These are phyloP conservation scores for Phainopepla nitens DNA, from an alignment of 2,113 vertebrate species.

Conservation along the genomic window DNA sequence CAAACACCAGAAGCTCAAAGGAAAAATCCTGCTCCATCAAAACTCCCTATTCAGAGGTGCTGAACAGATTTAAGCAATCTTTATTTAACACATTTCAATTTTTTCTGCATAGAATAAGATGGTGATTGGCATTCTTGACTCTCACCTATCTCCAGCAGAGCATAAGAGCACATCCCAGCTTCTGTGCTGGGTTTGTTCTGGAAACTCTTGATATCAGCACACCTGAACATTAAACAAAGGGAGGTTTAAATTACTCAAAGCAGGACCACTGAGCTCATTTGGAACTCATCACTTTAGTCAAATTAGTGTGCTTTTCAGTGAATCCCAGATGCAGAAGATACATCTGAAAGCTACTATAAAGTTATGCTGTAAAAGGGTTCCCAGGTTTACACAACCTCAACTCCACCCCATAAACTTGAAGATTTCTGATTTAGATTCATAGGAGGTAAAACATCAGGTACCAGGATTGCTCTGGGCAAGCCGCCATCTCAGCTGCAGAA, in stretches of 20 bases:
- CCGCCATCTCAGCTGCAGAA: background rate
- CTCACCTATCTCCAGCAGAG: background rate
- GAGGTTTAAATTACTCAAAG: background rate
- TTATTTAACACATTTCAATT: conserved; percentile 7
- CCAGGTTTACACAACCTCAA: background rate
- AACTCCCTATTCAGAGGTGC: background rate
- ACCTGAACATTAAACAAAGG: background rate
- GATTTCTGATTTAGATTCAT: conserved; percentile 24
- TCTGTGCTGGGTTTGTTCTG: background rate
- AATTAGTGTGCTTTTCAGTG: background rate
- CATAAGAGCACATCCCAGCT: background rate
- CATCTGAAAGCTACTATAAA: background rate
- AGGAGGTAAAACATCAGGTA: background rate
- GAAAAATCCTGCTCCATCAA: conserved; percentile 12
- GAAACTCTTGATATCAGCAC: background rate
- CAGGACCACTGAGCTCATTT: background rate
- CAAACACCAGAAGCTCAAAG: background rate
- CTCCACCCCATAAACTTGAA: background rate
- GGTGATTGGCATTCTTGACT: background rate
- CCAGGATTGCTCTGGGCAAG: conserved; percentile 13
- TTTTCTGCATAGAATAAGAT: background rate
- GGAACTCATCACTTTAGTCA: background rate
- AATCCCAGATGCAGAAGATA: background rate
- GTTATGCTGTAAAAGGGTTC: background rate
- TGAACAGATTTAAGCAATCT: conserved; percentile 13